Conservation (phyloP, 2,797 vertebrate genomes). For the Microcaecilia unicolor region DNA sequence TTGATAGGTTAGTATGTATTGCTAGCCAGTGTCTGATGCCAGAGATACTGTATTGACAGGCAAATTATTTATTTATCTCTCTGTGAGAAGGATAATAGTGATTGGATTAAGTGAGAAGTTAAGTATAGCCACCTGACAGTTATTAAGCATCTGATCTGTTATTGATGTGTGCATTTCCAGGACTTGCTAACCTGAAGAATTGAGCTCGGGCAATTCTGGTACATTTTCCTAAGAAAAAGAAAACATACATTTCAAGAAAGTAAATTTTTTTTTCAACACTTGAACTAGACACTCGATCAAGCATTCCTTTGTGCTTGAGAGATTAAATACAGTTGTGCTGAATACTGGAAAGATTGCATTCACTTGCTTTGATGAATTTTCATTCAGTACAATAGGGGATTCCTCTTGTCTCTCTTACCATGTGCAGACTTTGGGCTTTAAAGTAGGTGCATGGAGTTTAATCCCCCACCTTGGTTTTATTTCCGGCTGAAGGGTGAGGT, state of each 20-base stretch:
- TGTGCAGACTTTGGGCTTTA: no score
- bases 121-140: no score
- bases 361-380: not conserved
- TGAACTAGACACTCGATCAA: slow-evolving; percentile 3
- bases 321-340: slow-evolving; percentile 2
- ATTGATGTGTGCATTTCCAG: not conserved
- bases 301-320: not conserved
- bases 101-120: slow-evolving; percentile 12
- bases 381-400: not conserved
- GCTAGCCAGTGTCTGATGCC: not conserved
- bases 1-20: slow-evolving; percentile 2
- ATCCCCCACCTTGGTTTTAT: no score
- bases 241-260: not conserved
- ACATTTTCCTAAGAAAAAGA: not conserved
- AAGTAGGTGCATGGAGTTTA: no score
- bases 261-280: slow-evolving; percentile 3
- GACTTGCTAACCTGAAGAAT: not conserved
- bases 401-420: no score
- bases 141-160: no score
- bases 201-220: not conserved
- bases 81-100: slow-evolving; percentile 7
- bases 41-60: not conserved
- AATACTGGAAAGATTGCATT: not conserved
- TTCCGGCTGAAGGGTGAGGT: no score
- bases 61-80: slow-evolving; percentile 12